phyloP scores from a whole-genome alignment of 2,888 invertebrate genomes.

The Sarcophaga carnaria region DNA sequence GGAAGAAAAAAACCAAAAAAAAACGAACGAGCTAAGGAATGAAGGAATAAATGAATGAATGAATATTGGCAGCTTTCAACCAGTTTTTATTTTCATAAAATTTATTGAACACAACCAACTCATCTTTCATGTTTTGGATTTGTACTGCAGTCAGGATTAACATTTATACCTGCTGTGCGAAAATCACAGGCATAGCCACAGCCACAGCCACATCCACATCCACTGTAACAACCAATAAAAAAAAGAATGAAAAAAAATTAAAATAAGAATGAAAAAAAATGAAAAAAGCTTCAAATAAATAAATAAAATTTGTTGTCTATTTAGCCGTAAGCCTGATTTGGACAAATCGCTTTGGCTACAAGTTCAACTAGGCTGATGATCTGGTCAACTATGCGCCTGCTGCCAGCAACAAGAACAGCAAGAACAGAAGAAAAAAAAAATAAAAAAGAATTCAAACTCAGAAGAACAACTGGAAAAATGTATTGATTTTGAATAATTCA shows the following conservation, averaged over 20 bases:
- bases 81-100: constrained; percentile 67
- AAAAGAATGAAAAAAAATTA: not conserved
- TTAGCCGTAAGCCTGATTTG: constrained; percentile 69
- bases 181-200: constrained; percentile 52
- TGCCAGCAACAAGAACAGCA: constrained; percentile 9
- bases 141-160: constrained; percentile 72
- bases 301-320: constrained; percentile 66
- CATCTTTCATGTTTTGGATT: constrained; percentile 71
- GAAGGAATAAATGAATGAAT: constrained; percentile 47
- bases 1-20: constrained; percentile 12
- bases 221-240: not conserved
- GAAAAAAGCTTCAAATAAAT: constrained; percentile 22
- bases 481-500: constrained; percentile 69
- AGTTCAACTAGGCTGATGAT: constrained; percentile 53
- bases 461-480: constrained; percentile 37
- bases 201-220: too few species aligned
- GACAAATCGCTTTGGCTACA: constrained; percentile 67
- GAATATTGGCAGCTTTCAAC: constrained; percentile 69
- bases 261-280: not conserved
- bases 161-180: constrained; percentile 72
- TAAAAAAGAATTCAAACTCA: not conserved
- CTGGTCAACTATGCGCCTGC: constrained; percentile 53
- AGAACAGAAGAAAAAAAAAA: not conserved
- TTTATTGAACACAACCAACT: constrained; percentile 68
- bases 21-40: too few species aligned